A percentile compares a stretch with the other conserved stretches of the same genome.
phyloP scores from a whole-genome alignment of 2,113 vertebrate genomes.

The Carassius gibelio region DNA sequence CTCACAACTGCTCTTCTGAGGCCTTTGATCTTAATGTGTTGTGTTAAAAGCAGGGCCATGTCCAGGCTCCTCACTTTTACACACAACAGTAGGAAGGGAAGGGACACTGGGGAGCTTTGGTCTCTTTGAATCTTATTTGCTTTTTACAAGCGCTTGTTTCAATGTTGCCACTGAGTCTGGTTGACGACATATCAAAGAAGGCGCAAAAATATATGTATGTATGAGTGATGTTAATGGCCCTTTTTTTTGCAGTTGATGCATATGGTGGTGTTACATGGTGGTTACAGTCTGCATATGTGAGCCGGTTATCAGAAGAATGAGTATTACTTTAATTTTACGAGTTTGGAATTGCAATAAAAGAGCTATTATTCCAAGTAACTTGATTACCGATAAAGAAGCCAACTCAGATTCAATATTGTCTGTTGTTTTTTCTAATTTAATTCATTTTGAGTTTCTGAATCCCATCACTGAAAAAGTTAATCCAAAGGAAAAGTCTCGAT shows the following conservation, averaged over 20 bases:
- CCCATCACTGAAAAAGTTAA: background rate
- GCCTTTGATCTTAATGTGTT: constrained; percentile 68
- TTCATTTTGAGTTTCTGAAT: background rate
- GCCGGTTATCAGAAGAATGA: constrained; percentile 64
- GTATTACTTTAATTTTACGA: constrained; percentile 64
- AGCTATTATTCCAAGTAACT: constrained; percentile 53
- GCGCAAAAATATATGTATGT: constrained; percentile 56
- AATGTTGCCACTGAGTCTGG: constrained; percentile 47
- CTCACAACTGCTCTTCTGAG: constrained; percentile 69
- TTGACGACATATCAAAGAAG: constrained; percentile 65
- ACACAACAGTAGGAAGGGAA: constrained; percentile 26
- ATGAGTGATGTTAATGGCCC: constrained; percentile 53
- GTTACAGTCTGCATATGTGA: constrained; percentile 62
- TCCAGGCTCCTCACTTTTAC: constrained; percentile 25
- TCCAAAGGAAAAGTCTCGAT: background rate
- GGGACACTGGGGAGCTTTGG: background rate
- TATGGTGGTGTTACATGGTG: constrained; percentile 56
- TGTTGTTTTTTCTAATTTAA: background rate
- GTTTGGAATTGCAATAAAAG: constrained; percentile 58
- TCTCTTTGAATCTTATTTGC: constrained; percentile 26
- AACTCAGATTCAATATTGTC: background rate
- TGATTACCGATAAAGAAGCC: background rate
- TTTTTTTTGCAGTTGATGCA: constrained; percentile 44
- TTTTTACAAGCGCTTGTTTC: constrained; percentile 45
- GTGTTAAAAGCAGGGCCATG: constrained; percentile 26